Base-by-base conservation (phyloP, 2,888 invertebrate species). In the Leptopilina myrica region DNA sequence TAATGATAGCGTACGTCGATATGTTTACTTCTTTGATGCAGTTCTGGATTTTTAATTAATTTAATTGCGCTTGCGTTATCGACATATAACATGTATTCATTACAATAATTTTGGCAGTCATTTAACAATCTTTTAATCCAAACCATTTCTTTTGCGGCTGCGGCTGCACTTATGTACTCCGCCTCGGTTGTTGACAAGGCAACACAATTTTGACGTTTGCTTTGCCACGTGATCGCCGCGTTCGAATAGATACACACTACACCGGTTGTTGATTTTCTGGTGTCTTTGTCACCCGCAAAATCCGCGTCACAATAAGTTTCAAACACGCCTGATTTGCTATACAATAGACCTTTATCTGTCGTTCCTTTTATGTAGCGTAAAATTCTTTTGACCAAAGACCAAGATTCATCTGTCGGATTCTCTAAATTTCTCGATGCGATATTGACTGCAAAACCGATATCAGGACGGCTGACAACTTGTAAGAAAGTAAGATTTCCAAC, bases 221-320 rank as follows among this genome's bases (percentile, higher is more conserved):
- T 85, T 59, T 80, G 80, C 90, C 90, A 89, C 20, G 84, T 82
- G 33, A 89, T 82, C 69, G 84, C 79, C 56, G 85, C 86, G 69
- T 84, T 84, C 81, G 81, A 78, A n/a, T 81, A 77, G 15, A 78
- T 83, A 76, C 86, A 87, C 12, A 86, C 77, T 78, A 84, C 86
- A 0, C 88, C 89, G 14, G 84, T 85, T 6, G 83, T 84, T 8
- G 87, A 87, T 56, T 81, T 83, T 78, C 88, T 76, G 20, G 86
- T 84, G 15, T 86, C 84, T 15, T 75, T 43, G 65, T 87, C 85
- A 56, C 80, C 82, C 7, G 84, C 87, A 79, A 79, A 81, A 26
- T 81, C 76, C 14, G 78, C 75, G 33, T 81, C 79, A 20, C 64
- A 65, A 65, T 66, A 81, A 5, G 66, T 79, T n/a, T 33, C 56